Percentiles rank a stretch among this genome's conserved stretches.
These are phyloP conservation scores for Calcarius lapponicus DNA, from an alignment of 2,797 vertebrate genomes.

Conservation along the genomic window DNA sequence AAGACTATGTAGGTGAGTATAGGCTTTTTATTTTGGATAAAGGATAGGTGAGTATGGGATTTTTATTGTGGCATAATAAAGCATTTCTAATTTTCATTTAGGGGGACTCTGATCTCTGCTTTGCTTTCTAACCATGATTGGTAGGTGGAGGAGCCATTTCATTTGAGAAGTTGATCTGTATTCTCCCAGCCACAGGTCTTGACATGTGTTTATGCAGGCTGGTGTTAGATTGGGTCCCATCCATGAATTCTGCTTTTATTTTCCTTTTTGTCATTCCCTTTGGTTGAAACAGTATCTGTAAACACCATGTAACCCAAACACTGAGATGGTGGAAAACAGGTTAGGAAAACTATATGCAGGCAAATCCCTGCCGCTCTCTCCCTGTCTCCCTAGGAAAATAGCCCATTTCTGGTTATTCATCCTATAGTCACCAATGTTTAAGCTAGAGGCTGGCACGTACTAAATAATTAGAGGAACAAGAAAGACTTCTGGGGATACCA, in stretches of 20 bases:
- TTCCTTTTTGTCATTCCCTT: constrained; percentile 15
- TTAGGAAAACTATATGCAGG: neutral
- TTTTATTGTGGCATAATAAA: neutral
- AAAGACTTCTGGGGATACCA: neutral
- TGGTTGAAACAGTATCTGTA: neutral
- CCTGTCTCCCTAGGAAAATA: neutral
- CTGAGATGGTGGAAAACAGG: neutral
- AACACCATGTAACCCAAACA: neutral
- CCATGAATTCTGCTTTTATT: constrained; percentile 13
- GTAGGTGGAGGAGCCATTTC: neutral
- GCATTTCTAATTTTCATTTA: neutral
- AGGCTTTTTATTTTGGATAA: neutral
- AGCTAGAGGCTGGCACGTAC: neutral
- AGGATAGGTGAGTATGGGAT: neutral
- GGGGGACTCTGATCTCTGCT: neutral
- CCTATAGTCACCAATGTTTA: neutral
- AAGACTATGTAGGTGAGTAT: neutral
- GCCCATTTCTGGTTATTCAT: neutral
- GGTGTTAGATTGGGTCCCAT: neutral
- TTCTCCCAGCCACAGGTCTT: neutral
- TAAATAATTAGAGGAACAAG: neutral
- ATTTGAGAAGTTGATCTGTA: neutral
- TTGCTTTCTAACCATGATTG: neutral
- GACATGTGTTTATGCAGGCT: neutral
- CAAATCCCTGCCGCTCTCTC: neutral